phyloP scores from a whole-genome alignment of 2,113 vertebrate genomes.

The Sander lucioperca region DNA sequence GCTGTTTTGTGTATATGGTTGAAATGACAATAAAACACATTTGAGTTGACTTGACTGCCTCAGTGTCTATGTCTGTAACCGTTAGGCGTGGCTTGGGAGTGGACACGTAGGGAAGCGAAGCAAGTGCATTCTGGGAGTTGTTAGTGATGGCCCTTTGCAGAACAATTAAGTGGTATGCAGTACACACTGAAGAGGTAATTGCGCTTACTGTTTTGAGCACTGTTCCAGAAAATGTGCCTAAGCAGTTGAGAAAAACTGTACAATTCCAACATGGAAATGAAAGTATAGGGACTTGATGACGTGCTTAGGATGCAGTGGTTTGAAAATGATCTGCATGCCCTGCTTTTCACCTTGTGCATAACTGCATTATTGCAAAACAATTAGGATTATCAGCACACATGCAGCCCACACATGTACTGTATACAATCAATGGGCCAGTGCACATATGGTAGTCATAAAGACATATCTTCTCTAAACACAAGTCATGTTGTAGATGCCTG shows the following conservation, averaged over 20 bases:
- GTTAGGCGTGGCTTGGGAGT: too few relatives aligned
- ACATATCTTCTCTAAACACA: slow-evolving; percentile 56
- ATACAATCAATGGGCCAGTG: slow-evolving; percentile 35
- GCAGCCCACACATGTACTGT: slow-evolving; percentile 44
- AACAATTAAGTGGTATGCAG: not conserved
- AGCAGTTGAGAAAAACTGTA: not conserved
- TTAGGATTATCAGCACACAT: slow-evolving; percentile 61
- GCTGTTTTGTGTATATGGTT: too few relatives aligned
- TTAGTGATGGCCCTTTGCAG: not conserved
- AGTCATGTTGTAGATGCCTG: slow-evolving; percentile 18
- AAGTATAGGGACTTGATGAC: slow-evolving; percentile 15
- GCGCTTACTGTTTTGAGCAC: not conserved
- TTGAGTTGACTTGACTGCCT: too few relatives aligned
- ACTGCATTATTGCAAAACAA: slow-evolving; percentile 25
- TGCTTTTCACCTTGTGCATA: slow-evolving; percentile 55
- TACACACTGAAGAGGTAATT: not conserved
- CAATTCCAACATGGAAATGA: not conserved
- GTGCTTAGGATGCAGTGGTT: not conserved
- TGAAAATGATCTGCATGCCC: slow-evolving; percentile 41
- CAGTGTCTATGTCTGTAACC: too few relatives aligned
- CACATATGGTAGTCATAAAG: slow-evolving; percentile 40
- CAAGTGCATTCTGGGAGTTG: too few relatives aligned
- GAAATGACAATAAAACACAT: too few relatives aligned
- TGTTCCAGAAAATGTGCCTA: not conserved
- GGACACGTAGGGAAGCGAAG: too few relatives aligned